These are phyloP conservation scores for Ceyx cyanopectus DNA, from an alignment of 2,113 vertebrate genomes.

Conservation along the genomic window DNA sequence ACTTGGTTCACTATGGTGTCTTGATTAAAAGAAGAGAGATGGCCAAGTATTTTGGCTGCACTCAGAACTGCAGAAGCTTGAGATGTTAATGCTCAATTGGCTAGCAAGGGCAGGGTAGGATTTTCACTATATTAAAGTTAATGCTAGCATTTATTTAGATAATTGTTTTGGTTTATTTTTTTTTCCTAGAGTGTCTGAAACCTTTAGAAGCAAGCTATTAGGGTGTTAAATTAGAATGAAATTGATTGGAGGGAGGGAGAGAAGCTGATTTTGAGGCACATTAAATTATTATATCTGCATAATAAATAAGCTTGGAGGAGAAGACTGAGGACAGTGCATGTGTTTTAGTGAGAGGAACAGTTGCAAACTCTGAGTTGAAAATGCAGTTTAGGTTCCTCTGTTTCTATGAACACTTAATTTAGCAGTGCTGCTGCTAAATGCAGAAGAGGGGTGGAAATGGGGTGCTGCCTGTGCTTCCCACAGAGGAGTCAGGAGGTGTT, in stretches of 20 bases:
- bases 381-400: background rate
- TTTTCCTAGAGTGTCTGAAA: background rate
- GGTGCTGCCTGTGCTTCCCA: accelerated
- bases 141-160: background rate
- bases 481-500: accelerated
- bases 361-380: background rate
- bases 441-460: background rate
- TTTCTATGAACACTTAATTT: background rate
- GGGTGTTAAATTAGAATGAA: background rate
- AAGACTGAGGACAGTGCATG: background rate
- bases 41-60: conserved; percentile 1
- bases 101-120: background rate
- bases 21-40: conserved; percentile 31
- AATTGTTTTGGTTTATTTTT: background rate
- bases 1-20: background rate
- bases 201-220: background rate
- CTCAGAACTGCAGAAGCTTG: background rate
- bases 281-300: background rate
- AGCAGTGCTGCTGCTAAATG: background rate
- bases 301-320: background rate
- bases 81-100: background rate
- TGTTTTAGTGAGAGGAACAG: background rate
- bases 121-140: background rate
- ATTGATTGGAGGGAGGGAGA: background rate
- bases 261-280: background rate